A percentile compares a stretch with the other conserved stretches of the same genome.
phyloP scores from a whole-genome alignment of 2,888 invertebrate species.

The Pterostichus madidus region DNA sequence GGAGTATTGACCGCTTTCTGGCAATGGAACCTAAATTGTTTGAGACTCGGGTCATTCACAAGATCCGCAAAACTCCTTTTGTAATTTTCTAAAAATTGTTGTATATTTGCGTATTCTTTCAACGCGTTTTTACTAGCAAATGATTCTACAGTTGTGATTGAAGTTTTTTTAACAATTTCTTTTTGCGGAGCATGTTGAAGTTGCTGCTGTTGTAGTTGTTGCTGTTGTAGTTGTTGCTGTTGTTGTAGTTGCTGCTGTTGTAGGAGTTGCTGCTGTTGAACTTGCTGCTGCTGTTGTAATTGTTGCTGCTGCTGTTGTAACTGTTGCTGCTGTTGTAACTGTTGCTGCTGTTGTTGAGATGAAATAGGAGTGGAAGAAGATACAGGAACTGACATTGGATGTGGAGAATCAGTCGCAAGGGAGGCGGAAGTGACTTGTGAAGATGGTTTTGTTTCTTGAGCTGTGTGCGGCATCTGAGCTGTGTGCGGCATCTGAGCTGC shows the following conservation, averaged over 20 bases:
- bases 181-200: slow-evolving; percentile 62
- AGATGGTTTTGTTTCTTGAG: not conserved
- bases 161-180: slow-evolving; percentile 68
- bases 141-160: slow-evolving; percentile 72
- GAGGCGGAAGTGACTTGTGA: not conserved
- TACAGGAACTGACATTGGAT: not conserved
- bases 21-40: slow-evolving; percentile 90
- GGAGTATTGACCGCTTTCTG: slow-evolving; percentile 93
- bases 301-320: slow-evolving; percentile 62
- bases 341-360: not conserved
- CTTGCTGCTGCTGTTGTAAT: slow-evolving; percentile 10
- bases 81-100: slow-evolving; percentile 81
- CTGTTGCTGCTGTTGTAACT: slow-evolving; percentile 56
- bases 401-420: not conserved
- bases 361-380: not conserved
- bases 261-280: slow-evolving; percentile 65
- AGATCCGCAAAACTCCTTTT: slow-evolving; percentile 82
- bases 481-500: slow-evolving; percentile 28
- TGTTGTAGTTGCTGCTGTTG: slow-evolving; percentile 53
- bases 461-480: slow-evolving; percentile 13
- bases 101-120: slow-evolving; percentile 80
- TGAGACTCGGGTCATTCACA: slow-evolving; percentile 81
- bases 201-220: slow-evolving; percentile 66
- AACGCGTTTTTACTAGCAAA: slow-evolving; percentile 80
- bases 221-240: slow-evolving; percentile 61